Conservation (phyloP, 30 jellyfish, hydroid and myxozoan genomes). For the Clytia hemisphaerica region DNA sequence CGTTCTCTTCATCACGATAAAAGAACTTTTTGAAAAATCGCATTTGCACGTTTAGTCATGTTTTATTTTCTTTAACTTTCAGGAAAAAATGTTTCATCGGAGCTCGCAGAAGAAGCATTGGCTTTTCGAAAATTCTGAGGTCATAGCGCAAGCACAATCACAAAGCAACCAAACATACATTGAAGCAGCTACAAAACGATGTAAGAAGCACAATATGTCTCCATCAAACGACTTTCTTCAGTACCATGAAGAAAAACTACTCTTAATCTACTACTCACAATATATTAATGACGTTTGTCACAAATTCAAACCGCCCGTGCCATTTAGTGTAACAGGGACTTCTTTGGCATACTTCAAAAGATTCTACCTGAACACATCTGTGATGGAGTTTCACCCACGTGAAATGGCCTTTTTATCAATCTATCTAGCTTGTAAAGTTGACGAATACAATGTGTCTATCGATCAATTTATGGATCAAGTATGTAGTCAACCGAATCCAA, state of each 20-base stretch:
- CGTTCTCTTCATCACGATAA: no score
- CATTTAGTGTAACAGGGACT: constrained; percentile 70
- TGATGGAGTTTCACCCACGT: constrained; percentile 88
- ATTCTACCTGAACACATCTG: constrained; percentile 69
- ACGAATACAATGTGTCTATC: constrained; percentile 88
- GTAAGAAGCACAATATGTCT: not conserved
- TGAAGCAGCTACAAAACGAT: not conserved
- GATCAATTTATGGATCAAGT: constrained; percentile 78
- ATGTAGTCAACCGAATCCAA: constrained; percentile 32
- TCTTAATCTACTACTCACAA: constrained; percentile 16
- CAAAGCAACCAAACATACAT: not conserved
- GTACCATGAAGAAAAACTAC: constrained; percentile 21
- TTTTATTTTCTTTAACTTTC: no score
- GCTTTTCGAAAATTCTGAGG: constrained; percentile 1
- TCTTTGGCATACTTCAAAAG: constrained; percentile 75
- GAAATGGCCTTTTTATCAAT: constrained; percentile 69
- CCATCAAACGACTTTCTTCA: not conserved
- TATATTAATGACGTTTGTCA: constrained; percentile 49
- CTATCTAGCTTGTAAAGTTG: constrained; percentile 87
- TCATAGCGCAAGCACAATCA: not conserved
- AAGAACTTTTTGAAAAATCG: no score
- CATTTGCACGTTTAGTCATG: no score
- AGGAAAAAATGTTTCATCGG: constrained; percentile 18
- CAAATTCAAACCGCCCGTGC: constrained; percentile 77
- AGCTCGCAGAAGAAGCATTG: constrained; percentile 28